Percentiles rank a stretch among this genome's conserved stretches.
Conservation (phyloP, 2,888 invertebrate species). For the Coenonympha arcania region DNA sequence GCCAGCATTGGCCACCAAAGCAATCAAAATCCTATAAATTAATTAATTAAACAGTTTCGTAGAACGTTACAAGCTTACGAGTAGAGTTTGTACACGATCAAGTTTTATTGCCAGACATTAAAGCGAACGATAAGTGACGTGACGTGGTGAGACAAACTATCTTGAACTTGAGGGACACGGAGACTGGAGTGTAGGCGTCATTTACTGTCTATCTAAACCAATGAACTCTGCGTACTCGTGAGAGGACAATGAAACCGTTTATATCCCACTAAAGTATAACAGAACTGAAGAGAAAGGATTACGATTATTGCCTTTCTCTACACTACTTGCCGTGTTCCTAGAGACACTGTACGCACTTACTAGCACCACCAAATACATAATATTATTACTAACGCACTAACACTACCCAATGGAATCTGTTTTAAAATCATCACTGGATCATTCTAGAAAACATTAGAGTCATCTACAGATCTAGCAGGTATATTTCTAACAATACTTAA, state of each 20-base stretch:
- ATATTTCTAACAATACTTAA: no score
- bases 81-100: not conserved
- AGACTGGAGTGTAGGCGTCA: conserved; percentile 62
- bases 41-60: not conserved
- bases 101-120: conserved; percentile 17
- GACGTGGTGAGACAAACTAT: conserved; percentile 44
- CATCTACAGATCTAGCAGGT: no score
- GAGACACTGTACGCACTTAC: not conserved
- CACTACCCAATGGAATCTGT: no score
- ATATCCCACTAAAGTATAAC: conserved; percentile 2
- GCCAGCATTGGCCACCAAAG: not conserved
- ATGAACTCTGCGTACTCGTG: conserved; percentile 36
- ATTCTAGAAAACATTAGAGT: no score
- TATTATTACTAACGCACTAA: no score
- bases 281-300: conserved; percentile 5
- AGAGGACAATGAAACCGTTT: conserved; percentile 12
- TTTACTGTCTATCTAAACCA: conserved; percentile 49
- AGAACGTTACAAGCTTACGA: not conserved
- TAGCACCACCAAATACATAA: no score
- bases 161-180: conserved; percentile 37
- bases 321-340: not conserved
- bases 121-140: conserved; percentile 52
- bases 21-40: conserved; percentile 1
- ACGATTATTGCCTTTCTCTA: not conserved
- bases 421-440: no score